phyloP scores from a whole-genome alignment of 2,797 vertebrate species.

The Petrocephalus sullivani region DNA sequence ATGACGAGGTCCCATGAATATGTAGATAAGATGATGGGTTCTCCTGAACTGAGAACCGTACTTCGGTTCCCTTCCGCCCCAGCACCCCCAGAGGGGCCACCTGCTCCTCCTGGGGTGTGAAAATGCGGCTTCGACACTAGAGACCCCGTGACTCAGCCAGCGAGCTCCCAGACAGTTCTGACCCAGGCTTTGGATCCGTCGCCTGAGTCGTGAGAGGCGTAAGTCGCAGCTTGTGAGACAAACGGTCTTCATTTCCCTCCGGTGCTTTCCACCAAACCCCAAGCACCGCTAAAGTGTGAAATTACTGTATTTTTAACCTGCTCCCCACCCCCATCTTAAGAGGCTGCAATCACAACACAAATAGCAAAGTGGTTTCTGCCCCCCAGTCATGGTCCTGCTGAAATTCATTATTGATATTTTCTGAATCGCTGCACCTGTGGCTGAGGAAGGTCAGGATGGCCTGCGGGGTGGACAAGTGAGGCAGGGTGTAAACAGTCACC shows the following conservation, averaged over 20 bases:
- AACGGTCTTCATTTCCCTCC: background rate
- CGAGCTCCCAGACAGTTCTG: background rate
- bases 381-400: background rate
- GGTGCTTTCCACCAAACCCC: background rate
- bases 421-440: background rate
- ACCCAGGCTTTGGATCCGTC: background rate
- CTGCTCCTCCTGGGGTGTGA: background rate
- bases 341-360: background rate
- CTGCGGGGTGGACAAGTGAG: background rate
- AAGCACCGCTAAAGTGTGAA: background rate
- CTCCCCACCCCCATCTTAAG: background rate
- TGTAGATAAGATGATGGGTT: background rate
- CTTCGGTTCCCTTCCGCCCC: background rate
- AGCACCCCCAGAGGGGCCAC: background rate
- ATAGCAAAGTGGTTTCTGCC: background rate
- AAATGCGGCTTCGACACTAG: background rate
- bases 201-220: background rate
- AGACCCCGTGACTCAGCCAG: background rate
- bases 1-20: background rate
- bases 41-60: background rate
- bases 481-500: background rate
- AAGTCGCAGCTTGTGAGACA: background rate
- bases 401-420: slow-evolving; percentile 9
- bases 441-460: background rate
- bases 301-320: background rate